These are phyloP conservation scores for Bombus difficillimus DNA, from an alignment of 1,140 invertebrate species.

Conservation along the genomic window DNA sequence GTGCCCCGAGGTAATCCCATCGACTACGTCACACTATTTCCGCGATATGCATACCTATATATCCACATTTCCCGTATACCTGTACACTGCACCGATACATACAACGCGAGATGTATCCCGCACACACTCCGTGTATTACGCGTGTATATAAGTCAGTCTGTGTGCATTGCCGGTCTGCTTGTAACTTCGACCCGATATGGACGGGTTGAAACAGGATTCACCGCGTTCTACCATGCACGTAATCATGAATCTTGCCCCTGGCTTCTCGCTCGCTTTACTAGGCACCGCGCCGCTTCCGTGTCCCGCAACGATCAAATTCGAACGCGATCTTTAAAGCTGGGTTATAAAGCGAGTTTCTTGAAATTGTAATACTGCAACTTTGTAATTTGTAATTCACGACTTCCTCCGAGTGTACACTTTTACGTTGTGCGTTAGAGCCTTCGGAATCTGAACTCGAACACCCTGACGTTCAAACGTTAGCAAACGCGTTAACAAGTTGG, in stretches of 20 bases:
- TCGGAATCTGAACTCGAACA: no score
- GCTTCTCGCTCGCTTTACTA: not conserved
- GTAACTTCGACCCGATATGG: conserved; percentile 7
- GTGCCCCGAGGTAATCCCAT: conserved; percentile 33
- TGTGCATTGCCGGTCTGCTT: conserved; percentile 3
- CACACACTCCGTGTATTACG: conserved; percentile 5
- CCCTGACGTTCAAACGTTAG: no score
- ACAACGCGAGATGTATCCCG: not conserved
- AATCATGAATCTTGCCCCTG: conserved; percentile 5
- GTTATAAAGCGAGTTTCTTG: not conserved
- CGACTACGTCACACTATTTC: conserved; percentile 45
- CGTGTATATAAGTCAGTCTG: not conserved
- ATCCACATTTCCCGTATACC: conserved; percentile 32
- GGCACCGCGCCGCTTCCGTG: no score
- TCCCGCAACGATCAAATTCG: not conserved
- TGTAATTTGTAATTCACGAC: no score
- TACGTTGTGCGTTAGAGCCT: no score
- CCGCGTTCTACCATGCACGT: conserved; percentile 10
- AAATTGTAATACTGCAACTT: no score
- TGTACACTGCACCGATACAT: not conserved
- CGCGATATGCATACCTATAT: conserved; percentile 19
- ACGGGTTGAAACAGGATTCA: conserved; percentile 10
- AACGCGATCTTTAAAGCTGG: not conserved
- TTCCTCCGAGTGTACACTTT: no score
- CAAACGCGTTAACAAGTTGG: no score